Evolutionary conservation across 2,113 vertebrate species (phyloP), one percentile per base, ranked within the genome.

Genomic region (Numida meleagris): DNA sequence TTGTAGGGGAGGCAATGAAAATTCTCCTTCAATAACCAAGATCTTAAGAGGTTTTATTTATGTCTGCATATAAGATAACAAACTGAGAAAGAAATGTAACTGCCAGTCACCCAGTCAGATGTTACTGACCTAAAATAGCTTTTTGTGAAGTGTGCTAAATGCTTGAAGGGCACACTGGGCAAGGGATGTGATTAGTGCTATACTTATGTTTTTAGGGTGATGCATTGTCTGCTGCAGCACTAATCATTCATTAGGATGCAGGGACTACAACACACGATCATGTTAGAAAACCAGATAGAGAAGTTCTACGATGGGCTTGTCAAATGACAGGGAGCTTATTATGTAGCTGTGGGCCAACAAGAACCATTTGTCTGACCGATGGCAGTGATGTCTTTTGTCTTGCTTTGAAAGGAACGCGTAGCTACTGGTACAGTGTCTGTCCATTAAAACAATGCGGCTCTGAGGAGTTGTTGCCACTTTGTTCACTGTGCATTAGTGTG

Each of bases 361-460:
- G 95, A 95, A 94, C 63, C 12, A 0, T 96, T 97, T 98, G 96
- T 97, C 84, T 82, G 70, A 29, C 2, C 1, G 40, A 34, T 85
- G 83, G 90, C 82, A 83, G 87, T 40, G 91, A 94, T 89, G 86
- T 96, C 97, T 95, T 96, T 89, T 40, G 27, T 68, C 34, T 86
- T 78, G 84, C 46, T 77, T 21, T 97, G 96, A 97, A 97, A 98
- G 90, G 96, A 95, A 24, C 91, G 0, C 3, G 2, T 34, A 63
- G 95, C 94, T 95, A 36, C 97, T 98, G 97, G 97, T 96, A 98
- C 98, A 62, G 90, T 94, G 74, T 58, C 89, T 61, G 45, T 62
- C 53, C 74, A 48, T 82, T 57, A 81, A 92, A 92, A 97, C 97
- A 97, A 90, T 97, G 93, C 88, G 80, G 78, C 84, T 80, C 95